Conservation (phyloP, 2,888 invertebrate species). For the Toxonevra muliebris region DNA sequence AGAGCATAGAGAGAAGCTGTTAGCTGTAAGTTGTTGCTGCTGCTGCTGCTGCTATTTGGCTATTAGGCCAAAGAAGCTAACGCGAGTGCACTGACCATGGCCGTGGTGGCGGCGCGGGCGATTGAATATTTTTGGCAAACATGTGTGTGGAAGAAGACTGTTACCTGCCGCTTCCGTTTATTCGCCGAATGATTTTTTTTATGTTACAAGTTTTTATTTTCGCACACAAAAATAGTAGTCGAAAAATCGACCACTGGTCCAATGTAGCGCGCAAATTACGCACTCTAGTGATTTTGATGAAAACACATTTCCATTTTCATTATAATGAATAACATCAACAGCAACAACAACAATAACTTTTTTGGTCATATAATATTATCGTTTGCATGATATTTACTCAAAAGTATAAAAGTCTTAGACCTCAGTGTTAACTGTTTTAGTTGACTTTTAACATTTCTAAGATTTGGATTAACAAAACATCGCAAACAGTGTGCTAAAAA, state of each 20-base stretch:
- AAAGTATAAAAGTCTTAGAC: conserved; percentile 39
- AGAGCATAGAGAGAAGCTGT: too few species aligned
- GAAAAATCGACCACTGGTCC: conserved; percentile 10
- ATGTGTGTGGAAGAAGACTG: too few species aligned
- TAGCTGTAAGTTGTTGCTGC: too few species aligned
- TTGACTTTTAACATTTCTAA: conserved; percentile 29
- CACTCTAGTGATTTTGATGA: conserved; percentile 32
- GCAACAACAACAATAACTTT: neutral
- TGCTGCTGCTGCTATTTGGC: too few species aligned
- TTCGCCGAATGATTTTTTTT: too few species aligned
- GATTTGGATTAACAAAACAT: conserved; percentile 19
- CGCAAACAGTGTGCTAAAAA: neutral
- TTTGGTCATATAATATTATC: too few species aligned
- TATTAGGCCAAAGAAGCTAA: neutral
- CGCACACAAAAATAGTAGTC: too few species aligned
- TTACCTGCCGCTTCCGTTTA: neutral
- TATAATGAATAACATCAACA: conserved; percentile 8
- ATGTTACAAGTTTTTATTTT: too few species aligned
- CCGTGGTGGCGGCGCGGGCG: conserved; percentile 41
- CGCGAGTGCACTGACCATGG: conserved; percentile 57
- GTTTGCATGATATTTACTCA: conserved; percentile 33
- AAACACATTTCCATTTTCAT: conserved; percentile 12
- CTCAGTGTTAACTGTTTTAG: conserved; percentile 43
- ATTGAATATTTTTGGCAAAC: too few species aligned
- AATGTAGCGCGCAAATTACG: conserved; percentile 33